A percentile compares a stretch with the other conserved stretches of the same genome.
These are phyloP conservation scores for Cladopsammia gracilis DNA, from an alignment of 64 coral and sea anemone genomes.

Conservation along the genomic window DNA sequence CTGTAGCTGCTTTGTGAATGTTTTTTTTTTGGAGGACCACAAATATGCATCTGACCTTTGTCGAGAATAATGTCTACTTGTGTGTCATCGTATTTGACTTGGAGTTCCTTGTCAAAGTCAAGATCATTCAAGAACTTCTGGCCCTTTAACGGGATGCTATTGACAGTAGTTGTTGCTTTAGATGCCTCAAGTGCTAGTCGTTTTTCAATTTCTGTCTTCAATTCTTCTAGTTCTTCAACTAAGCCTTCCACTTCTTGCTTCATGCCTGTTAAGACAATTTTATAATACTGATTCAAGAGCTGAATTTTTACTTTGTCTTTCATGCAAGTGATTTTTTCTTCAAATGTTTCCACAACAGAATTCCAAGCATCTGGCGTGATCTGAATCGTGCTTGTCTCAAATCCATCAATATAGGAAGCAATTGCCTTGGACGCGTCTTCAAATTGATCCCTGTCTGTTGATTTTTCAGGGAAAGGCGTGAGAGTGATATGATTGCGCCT, in stretches of 20 bases:
- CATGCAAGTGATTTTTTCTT: background rate
- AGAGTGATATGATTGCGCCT: background rate
- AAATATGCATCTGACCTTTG: background rate
- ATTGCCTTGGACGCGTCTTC: background rate
- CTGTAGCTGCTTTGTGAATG: background rate
- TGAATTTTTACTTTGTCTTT: background rate
- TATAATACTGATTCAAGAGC: background rate
- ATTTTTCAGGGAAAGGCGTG: background rate
- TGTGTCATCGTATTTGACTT: background rate
- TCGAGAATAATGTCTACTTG: background rate
- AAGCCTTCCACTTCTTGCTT: background rate
- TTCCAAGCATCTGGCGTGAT: background rate
- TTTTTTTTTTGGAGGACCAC: background rate
- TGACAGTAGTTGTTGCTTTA: background rate
- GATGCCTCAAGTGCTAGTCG: background rate
- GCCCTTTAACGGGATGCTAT: background rate
- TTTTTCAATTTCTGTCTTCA: background rate
- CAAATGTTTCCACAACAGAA: background rate
- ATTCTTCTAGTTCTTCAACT: background rate
- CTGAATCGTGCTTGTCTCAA: background rate
- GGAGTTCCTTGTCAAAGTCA: constrained; percentile 19
- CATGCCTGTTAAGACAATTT: background rate
- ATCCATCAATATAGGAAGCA: background rate
- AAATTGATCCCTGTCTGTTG: background rate
- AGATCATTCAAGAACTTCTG: background rate